Conservation (phyloP, 2,113 vertebrate genomes). For the Sinocyclocheilus anophthalmus region DNA sequence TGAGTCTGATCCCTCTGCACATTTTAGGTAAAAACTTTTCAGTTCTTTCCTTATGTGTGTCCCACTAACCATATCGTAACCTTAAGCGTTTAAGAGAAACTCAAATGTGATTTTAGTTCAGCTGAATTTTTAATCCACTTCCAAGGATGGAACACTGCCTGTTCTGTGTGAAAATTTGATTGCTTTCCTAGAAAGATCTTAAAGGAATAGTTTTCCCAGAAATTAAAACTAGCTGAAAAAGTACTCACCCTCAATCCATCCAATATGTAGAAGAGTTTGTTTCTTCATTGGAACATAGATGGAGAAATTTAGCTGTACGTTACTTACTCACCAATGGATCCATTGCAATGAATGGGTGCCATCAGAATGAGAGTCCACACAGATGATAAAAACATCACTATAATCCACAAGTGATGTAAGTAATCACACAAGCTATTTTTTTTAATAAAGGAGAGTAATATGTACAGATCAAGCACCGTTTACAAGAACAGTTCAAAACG, state of each 20-base stretch:
- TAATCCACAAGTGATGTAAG: neutral
- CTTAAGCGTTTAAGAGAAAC: neutral
- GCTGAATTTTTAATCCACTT: conserved; percentile 6
- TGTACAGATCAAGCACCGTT: neutral
- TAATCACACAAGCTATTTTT: too few relatives aligned
- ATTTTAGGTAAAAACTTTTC: neutral
- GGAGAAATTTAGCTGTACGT: neutral
- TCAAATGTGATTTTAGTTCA: neutral
- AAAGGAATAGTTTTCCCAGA: neutral
- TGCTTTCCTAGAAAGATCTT: neutral
- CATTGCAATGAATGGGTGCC: neutral
- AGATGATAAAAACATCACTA: neutral
- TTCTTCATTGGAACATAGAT: neutral
- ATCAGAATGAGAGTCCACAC: neutral
- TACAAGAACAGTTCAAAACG: too few relatives aligned
- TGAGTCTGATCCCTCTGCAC: conserved; percentile 2
- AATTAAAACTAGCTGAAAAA: neutral
- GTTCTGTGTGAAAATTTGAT: neutral
- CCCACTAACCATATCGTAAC: neutral
- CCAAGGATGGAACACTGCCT: neutral
- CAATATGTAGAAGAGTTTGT: neutral
- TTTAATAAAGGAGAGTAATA: neutral
- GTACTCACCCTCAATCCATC: neutral
- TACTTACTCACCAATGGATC: neutral
- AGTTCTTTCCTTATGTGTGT: neutral